A percentile compares a stretch with the other conserved stretches of the same genome.
These are phyloP conservation scores for Phortica variegata DNA, from an alignment of 1,140 invertebrate species.

Conservation along the genomic window DNA sequence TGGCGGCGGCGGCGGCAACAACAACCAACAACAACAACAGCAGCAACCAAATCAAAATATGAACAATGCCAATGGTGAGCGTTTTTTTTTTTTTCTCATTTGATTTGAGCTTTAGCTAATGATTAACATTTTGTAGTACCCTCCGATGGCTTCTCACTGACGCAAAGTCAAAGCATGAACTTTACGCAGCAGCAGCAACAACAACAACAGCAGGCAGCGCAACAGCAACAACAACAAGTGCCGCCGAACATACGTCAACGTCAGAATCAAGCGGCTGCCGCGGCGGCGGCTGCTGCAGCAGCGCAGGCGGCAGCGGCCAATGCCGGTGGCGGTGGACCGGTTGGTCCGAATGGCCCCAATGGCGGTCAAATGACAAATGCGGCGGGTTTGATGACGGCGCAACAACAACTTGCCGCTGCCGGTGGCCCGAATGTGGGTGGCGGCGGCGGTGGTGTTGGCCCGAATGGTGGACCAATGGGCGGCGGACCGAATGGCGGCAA, in stretches of 20 bases:
- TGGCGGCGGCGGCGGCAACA: slow-evolving; percentile 25
- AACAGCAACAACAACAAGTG: slow-evolving; percentile 49
- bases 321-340: slow-evolving; percentile 30
- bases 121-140: slow-evolving; percentile 56
- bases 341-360: slow-evolving; percentile 19
- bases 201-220: slow-evolving; percentile 2
- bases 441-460: slow-evolving; percentile 19
- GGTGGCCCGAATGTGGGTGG: slow-evolving; percentile 4
- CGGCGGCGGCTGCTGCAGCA: slow-evolving; percentile 41
- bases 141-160: slow-evolving; percentile 69
- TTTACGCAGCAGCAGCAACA: slow-evolving; percentile 70
- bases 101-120: too few species aligned
- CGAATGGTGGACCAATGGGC: slow-evolving; percentile 4
- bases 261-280: slow-evolving; percentile 44
- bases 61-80: slow-evolving; percentile 50
- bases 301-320: slow-evolving; percentile 43
- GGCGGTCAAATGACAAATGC: slow-evolving; percentile 16
- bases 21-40: slow-evolving; percentile 34
- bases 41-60: slow-evolving; percentile 58
- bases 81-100: too few species aligned
- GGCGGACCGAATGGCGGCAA: slow-evolving; percentile 19
- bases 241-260: slow-evolving; percentile 53
- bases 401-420: slow-evolving; percentile 25
- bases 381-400: slow-evolving; percentile 27
- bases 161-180: slow-evolving; percentile 80